Conservation (phyloP, 2,113 vertebrate species). For the Cygnus buccinator region DNA sequence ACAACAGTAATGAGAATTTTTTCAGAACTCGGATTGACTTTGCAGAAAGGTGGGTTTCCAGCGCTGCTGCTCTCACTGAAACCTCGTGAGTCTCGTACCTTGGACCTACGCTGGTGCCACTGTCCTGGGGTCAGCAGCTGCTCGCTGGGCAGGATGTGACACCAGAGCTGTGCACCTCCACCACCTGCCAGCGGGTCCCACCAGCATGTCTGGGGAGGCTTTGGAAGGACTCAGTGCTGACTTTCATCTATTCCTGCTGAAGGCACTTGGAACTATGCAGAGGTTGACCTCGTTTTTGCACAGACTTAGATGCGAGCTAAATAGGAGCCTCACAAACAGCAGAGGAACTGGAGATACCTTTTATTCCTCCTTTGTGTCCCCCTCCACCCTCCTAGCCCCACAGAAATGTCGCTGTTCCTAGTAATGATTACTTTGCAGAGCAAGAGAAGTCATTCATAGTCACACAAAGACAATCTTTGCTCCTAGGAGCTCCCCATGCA, state of each 20-base stretch:
- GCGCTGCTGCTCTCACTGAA: neutral
- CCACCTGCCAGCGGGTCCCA: neutral
- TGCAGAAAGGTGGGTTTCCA: neutral
- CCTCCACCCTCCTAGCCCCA: neutral
- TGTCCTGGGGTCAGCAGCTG: neutral
- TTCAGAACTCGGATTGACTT: neutral
- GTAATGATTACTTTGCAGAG: neutral
- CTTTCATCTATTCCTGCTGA: neutral
- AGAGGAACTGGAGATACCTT: neutral
- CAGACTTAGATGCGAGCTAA: neutral
- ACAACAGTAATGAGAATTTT: conserved; percentile 13
- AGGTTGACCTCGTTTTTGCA: neutral
- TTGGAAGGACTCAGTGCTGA: neutral
- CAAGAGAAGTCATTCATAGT: neutral
- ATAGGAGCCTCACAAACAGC: neutral
- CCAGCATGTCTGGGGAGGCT: neutral
- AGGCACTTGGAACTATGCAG: neutral
- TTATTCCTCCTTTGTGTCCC: neutral
- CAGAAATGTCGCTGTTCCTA: neutral
- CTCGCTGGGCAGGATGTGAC: neutral
- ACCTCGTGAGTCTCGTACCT: neutral
- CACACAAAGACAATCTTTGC: neutral
- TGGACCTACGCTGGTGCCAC: neutral
- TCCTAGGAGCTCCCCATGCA: neutral
- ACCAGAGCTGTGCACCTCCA: neutral